Evolutionary conservation across 64 coral and sea anemone genomes (phyloP).

Genomic region (Dendrophyllia cribrosa): DNA sequence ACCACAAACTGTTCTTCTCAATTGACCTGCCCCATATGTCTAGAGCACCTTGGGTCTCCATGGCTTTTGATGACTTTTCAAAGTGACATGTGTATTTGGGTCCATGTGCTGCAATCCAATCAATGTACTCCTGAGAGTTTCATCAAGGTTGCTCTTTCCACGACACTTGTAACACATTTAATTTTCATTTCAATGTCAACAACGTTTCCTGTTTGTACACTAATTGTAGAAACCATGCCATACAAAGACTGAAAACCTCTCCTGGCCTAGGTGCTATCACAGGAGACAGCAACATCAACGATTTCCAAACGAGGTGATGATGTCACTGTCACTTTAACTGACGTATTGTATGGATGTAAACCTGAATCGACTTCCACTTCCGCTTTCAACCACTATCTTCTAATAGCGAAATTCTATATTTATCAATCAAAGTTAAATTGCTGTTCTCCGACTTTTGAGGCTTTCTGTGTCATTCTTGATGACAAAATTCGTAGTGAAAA

Average conservation of each 20-base stretch:
- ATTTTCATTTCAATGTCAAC: constrained; percentile 47
- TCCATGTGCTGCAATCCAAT: constrained; percentile 62
- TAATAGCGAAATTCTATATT: no score
- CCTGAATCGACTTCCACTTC: no score
- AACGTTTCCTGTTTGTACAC: constrained; percentile 52
- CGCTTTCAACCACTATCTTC: no score
- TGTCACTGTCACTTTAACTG: no score
- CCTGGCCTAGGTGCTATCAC: constrained; percentile 49
- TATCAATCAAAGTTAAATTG: no score
- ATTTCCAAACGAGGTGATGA: no score
- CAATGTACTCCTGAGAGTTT: constrained; percentile 46
- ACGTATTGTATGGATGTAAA: no score
- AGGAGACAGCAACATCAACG: constrained; percentile 37
- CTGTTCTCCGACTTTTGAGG: no score
- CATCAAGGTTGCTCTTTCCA: constrained; percentile 23
- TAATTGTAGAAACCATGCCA: constrained; percentile 55
- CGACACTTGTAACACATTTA: constrained; percentile 62
- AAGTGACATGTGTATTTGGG: constrained; percentile 33
- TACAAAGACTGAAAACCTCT: constrained; percentile 43
- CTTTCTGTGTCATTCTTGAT: no score
- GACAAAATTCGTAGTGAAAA: no score
- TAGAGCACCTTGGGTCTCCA: constrained; percentile 58
- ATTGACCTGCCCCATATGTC: constrained; percentile 38
- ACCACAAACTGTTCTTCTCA: neutral
- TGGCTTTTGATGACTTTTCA: constrained; percentile 53